These are phyloP conservation scores for Matsumyia berberina DNA, from an alignment of 2,888 invertebrate species.

Conservation along the genomic window DNA sequence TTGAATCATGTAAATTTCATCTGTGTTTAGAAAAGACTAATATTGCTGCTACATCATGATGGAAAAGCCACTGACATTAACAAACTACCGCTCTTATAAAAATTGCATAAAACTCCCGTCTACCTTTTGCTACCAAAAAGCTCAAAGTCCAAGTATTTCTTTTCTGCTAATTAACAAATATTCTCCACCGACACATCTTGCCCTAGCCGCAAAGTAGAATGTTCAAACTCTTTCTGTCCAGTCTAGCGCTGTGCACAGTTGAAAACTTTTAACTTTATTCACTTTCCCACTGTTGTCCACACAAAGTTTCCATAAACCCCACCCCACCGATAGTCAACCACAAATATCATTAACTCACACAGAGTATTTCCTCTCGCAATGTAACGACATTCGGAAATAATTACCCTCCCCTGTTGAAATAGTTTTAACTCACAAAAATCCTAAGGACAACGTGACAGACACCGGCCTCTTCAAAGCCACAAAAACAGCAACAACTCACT, in stretches of 20 bases:
- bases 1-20: too few relatives aligned
- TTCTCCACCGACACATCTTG: too few relatives aligned
- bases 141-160: too few relatives aligned
- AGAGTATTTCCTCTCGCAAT: constrained; percentile 19
- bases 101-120: too few relatives aligned
- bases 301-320: constrained; percentile 1
- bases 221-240: neutral
- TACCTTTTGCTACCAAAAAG: too few relatives aligned
- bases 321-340: neutral
- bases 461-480: constrained; percentile 28
- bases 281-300: constrained; percentile 1
- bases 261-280: constrained; percentile 10
- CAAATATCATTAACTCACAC: constrained; percentile 42
- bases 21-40: too few relatives aligned
- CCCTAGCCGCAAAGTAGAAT: neutral
- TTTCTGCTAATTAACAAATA: too few relatives aligned
- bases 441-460: too few relatives aligned
- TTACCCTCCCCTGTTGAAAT: constrained; percentile 49
- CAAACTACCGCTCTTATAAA: too few relatives aligned
- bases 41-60: too few relatives aligned
- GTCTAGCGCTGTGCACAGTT: neutral
- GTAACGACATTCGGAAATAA: constrained; percentile 58
- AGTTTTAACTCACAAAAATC: constrained; percentile 38
- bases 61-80: too few relatives aligned
- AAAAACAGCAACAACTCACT: constrained; percentile 52